These are phyloP conservation scores for Malurus alboscapulatus DNA, from an alignment of 2,113 vertebrate genomes.

Conservation along the genomic window DNA sequence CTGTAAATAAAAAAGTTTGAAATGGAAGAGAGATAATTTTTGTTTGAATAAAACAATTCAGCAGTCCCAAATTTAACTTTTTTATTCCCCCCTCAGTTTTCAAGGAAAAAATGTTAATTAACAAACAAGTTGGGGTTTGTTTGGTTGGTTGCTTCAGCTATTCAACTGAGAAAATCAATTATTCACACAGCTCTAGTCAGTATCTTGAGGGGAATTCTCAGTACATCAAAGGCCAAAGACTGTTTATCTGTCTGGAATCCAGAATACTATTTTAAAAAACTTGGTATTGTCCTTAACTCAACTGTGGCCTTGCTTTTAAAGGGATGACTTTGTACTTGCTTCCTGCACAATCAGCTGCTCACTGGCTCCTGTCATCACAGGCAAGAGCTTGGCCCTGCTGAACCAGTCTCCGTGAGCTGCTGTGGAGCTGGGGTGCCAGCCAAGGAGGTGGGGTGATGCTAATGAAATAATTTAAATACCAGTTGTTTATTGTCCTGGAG, in stretches of 20 bases:
- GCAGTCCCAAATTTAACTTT: neutral
- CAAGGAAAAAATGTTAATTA: constrained; percentile 19
- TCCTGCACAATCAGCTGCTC: neutral
- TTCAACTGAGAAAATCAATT: constrained; percentile 65
- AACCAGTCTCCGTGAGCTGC: accelerated
- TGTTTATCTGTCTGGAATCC: constrained; percentile 54
- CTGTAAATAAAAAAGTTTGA: neutral
- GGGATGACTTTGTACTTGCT: neutral
- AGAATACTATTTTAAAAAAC: constrained; percentile 36
- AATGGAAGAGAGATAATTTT: neutral
- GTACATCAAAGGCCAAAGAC: constrained; percentile 44
- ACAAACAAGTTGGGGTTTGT: constrained; percentile 56
- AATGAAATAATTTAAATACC: neutral
- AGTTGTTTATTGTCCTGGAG: neutral
- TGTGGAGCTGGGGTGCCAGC: neutral
- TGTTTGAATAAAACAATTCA: neutral
- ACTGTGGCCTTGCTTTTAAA: neutral
- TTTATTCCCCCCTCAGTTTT: neutral
- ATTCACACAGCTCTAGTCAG: constrained; percentile 52
- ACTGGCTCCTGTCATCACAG: neutral
- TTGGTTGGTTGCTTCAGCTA: constrained; percentile 49
- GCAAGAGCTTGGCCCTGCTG: neutral
- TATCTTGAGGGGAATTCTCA: constrained; percentile 64
- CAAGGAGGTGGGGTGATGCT: neutral
- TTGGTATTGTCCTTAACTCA: constrained; percentile 30